Conservation (phyloP, 2,797 vertebrate species). For the Mormyrops boulengeri region DNA sequence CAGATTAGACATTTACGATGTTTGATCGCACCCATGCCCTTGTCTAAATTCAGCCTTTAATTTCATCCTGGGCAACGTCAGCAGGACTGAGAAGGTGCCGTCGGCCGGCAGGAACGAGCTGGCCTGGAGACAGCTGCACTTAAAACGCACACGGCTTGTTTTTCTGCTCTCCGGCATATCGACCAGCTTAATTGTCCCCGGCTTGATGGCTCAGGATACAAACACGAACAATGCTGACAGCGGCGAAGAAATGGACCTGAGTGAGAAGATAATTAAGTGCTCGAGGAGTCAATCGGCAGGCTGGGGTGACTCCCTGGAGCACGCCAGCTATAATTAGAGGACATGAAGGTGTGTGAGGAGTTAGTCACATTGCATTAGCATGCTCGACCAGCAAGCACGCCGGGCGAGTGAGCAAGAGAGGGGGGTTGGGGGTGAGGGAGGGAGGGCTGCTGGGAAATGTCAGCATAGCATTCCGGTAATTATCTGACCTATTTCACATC, state of each 20-base stretch:
- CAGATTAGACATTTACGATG: not conserved
- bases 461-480: conserved; percentile 29
- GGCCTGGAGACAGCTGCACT: not conserved
- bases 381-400: not conserved
- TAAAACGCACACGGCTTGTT: not conserved
- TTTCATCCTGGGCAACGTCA: not conserved
- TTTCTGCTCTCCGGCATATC: conserved; percentile 11
- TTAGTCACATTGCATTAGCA: conserved; percentile 57
- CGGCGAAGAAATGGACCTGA: conserved; percentile 63
- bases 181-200: conserved; percentile 24
- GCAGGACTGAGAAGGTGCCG: not conserved
- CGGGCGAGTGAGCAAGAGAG: not conserved
- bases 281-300: conserved; percentile 77
- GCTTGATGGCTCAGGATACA: conserved; percentile 38
- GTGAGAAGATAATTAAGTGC: conserved; percentile 80
- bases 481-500: conserved; percentile 27
- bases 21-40: not conserved
- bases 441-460: conserved; percentile 26
- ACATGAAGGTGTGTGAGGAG: conserved; percentile 66
- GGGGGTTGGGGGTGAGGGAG: not conserved
- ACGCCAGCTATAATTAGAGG: conserved; percentile 77
- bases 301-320: conserved; percentile 64
- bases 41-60: not conserved
- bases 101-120: not conserved
- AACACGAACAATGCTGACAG: conserved; percentile 72